phyloP scores from a whole-genome alignment of 2,113 vertebrate species.

The Pelecanus crispus region DNA sequence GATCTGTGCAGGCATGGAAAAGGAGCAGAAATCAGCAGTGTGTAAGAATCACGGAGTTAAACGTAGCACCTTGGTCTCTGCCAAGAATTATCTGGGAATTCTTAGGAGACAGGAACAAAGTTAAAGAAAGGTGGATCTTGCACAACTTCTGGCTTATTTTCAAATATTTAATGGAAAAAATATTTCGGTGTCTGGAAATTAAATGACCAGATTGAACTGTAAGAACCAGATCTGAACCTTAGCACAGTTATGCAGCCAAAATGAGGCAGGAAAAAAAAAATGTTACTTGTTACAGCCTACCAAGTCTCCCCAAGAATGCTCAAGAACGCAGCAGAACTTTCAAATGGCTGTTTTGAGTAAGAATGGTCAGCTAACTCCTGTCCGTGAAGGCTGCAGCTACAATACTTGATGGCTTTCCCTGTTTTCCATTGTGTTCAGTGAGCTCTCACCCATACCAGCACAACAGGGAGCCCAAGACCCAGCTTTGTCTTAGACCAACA shows the following conservation, averaged over 20 bases:
- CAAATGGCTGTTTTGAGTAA: neutral
- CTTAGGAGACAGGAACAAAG: neutral
- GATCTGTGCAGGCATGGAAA: neutral
- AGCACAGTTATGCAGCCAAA: neutral
- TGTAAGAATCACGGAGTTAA: neutral
- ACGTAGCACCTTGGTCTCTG: neutral
- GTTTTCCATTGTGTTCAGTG: fast-evolving
- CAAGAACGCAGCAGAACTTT: neutral
- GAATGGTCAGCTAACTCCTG: neutral
- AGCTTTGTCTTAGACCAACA: neutral
- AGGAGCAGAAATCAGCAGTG: neutral
- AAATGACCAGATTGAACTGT: neutral
- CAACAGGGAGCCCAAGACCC: neutral
- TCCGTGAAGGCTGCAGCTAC: neutral
- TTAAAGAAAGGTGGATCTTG: neutral
- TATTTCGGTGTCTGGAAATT: neutral
- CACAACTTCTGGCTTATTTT: neutral
- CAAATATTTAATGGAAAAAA: neutral
- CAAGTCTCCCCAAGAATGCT: neutral
- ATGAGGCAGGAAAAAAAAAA: neutral
- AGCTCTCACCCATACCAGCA: neutral
- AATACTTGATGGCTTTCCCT: neutral
- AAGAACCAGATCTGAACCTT: neutral
- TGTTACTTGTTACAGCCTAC: neutral
- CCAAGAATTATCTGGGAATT: neutral